A percentile compares a stretch with the other conserved stretches of the same genome.
phyloP scores from a whole-genome alignment of 1,140 invertebrate species.

The Acromyrmex heyeri region DNA sequence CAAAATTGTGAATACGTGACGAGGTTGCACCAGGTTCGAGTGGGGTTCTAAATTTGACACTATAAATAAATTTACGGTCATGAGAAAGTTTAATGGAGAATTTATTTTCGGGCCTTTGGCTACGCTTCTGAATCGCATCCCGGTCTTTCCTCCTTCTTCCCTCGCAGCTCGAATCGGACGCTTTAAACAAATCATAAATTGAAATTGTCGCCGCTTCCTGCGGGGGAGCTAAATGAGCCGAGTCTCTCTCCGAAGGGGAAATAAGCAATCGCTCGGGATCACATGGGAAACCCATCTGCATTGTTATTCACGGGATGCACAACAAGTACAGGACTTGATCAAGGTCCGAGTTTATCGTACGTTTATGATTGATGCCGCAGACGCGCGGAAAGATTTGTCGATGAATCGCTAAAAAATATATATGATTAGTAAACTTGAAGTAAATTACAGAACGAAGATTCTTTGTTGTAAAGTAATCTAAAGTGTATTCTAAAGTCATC shows the following conservation, averaged over 20 bases:
- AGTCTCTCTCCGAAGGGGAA: constrained; percentile 77
- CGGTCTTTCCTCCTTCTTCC: constrained; percentile 23
- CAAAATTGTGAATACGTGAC: too few relatives aligned
- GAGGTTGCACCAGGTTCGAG: too few relatives aligned
- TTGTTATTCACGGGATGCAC: constrained; percentile 69
- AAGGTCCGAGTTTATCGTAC: constrained; percentile 55
- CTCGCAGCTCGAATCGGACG: constrained; percentile 62
- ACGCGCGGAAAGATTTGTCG: constrained; percentile 11
- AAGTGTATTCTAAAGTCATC: not conserved
- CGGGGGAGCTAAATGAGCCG: constrained; percentile 74
- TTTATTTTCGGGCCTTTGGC: not conserved
- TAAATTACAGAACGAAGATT: constrained; percentile 2
- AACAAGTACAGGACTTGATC: constrained; percentile 59
- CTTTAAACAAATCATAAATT: constrained; percentile 84
- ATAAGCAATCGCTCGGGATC: constrained; percentile 80
- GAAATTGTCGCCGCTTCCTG: constrained; percentile 86
- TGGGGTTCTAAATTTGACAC: too few relatives aligned
- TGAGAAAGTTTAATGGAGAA: not conserved
- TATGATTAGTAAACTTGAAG: not conserved
- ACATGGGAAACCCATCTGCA: constrained; percentile 79
- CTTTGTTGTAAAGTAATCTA: not conserved
- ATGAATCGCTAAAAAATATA: constrained; percentile 20
- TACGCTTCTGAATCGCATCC: constrained; percentile 22
- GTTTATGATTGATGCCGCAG: not conserved
- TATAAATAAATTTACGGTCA: not conserved